Evolutionary conservation across 2,888 invertebrate species (phyloP).

Genomic region (Sesia apiformis): DNA sequence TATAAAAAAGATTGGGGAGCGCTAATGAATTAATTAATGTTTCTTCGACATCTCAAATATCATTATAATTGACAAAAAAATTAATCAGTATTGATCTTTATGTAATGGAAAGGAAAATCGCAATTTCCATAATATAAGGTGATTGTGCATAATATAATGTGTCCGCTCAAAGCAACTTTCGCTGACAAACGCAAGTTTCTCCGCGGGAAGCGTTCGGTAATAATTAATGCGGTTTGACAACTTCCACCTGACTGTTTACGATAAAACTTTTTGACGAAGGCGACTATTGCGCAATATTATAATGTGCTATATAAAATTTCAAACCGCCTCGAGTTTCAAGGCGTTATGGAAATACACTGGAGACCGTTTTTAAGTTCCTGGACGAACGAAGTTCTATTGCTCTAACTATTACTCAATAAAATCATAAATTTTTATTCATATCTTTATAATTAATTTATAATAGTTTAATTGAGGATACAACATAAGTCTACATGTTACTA

Average conservation of each 20-base stretch:
- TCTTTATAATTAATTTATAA: too few relatives aligned
- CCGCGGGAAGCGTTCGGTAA: conserved; percentile 11
- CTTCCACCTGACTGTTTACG: conserved; percentile 6
- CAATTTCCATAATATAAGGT: conserved; percentile 43
- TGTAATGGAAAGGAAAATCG: conserved; percentile 42
- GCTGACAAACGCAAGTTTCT: conserved; percentile 34
- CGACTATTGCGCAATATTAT: neutral
- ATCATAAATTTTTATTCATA: too few relatives aligned
- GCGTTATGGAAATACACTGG: neutral
- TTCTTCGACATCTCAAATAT: too few relatives aligned
- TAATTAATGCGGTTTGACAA: conserved; percentile 24
- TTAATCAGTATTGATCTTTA: conserved; percentile 12
- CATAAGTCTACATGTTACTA: too few relatives aligned
- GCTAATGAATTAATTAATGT: too few relatives aligned
- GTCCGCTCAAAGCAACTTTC: conserved; percentile 43
- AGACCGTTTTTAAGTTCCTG: neutral
- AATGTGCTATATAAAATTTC: neutral
- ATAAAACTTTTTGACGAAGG: neutral
- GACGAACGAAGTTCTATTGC: too few relatives aligned
- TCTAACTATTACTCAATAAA: too few relatives aligned
- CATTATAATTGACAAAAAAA: too few relatives aligned
- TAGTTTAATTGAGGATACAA: too few relatives aligned
- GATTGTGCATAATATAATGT: conserved; percentile 18
- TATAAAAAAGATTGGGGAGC: too few relatives aligned
- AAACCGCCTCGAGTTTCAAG: neutral